Evolutionary conservation across 2,113 vertebrate species (phyloP).

Genomic region (Carassius gibelio): DNA sequence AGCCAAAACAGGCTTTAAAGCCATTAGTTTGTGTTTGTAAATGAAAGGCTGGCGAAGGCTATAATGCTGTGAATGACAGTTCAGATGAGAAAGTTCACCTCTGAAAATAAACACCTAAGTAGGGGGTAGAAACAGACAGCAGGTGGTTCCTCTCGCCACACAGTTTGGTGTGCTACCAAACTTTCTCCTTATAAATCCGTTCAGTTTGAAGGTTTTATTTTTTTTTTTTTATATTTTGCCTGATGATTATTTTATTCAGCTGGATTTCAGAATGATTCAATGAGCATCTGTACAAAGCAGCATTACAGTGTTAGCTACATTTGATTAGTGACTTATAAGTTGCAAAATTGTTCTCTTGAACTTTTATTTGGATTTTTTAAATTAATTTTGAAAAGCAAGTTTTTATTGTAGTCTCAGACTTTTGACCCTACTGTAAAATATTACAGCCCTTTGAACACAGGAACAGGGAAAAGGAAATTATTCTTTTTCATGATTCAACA

Average conservation of each 20-base stretch:
- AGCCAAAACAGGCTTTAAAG: not conserved
- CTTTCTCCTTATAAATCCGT: not conserved
- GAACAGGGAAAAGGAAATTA: not conserved
- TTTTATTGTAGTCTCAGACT: not conserved
- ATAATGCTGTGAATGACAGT: not conserved
- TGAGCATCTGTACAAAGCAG: not conserved
- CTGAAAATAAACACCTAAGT: constrained; percentile 31
- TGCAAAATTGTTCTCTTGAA: not conserved
- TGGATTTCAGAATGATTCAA: not conserved
- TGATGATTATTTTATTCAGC: not conserved
- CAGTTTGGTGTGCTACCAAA: constrained; percentile 13
- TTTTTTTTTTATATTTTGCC: not conserved
- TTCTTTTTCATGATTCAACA: not conserved
- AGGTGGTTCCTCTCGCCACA: constrained; percentile 6
- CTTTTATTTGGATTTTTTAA: not conserved
- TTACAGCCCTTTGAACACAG: not conserved
- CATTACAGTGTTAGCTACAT: not conserved
- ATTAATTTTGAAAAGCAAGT: not conserved
- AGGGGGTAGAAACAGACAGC: not conserved
- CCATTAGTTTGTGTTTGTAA: not conserved
- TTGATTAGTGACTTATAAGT: not conserved
- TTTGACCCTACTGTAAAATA: not conserved
- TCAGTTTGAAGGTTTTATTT: not conserved
- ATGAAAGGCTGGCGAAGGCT: not conserved
- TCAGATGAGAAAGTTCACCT: constrained; percentile 42